Evolutionary conservation across 2,888 invertebrate genomes (phyloP).

Genomic region (Altica lythri): DNA sequence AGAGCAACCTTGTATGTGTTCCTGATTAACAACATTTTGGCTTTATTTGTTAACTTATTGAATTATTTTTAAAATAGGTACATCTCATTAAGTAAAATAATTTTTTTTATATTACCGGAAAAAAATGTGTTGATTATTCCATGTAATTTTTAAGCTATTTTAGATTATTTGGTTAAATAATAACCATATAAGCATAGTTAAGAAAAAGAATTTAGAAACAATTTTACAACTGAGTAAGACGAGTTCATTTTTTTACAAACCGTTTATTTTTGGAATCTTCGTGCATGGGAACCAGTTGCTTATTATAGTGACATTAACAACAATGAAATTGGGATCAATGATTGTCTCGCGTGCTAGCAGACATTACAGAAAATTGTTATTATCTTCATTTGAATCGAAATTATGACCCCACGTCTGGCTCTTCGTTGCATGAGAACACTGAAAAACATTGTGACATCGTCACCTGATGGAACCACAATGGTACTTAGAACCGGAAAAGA

Average conservation of each 20-base stretch:
- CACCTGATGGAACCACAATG: background rate
- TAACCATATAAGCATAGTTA: no score
- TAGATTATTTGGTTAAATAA: no score
- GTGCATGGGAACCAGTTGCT: conserved; percentile 11
- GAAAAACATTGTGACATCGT: background rate
- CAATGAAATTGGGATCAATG: conserved; percentile 24
- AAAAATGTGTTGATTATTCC: background rate
- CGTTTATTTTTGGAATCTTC: background rate
- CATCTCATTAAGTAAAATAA: no score
- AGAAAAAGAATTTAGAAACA: no score
- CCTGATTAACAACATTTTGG: no score
- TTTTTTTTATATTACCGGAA: no score
- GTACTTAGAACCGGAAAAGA: background rate
- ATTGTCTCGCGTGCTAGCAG: conserved; percentile 18
- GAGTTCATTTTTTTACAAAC: background rate
- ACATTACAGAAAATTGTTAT: conserved; percentile 22
- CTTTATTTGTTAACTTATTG: no score
- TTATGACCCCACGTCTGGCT: conserved; percentile 12
- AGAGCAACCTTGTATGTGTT: no score
- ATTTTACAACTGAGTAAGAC: no score
- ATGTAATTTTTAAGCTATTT: background rate
- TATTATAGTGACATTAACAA: conserved; percentile 26
- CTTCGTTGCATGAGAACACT: conserved; percentile 6
- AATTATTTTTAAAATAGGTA: no score
- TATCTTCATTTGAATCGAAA: conserved; percentile 18